Evolutionary conservation across 2,888 invertebrate species (phyloP), one percentile per base, ranked within the genome.

Genomic region (Cryptocephalus primarius): DNA sequence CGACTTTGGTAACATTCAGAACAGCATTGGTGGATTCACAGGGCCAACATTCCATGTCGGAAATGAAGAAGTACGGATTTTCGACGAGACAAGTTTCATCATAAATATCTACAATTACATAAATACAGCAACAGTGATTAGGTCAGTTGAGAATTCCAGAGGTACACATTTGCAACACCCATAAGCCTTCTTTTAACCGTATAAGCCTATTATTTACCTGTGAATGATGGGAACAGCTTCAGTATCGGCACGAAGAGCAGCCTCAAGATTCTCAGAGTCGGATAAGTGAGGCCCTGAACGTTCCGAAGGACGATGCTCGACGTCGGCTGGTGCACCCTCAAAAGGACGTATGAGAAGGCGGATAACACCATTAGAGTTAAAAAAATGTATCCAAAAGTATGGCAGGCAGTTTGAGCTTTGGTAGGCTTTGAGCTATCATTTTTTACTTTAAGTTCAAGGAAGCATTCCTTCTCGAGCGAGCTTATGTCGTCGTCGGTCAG

Each of bases 41-140:
- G 0, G 89, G 88, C 78, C 84, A 85, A 63, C 90, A 90, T 63
- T 88, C 88, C 75, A 89, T 82, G 60, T 87, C 85, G n/a, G 77
- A 74, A 9, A 88, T 79, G 63, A 80, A 79, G 65, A 88, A 91
- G 64, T 82, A 87, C 10, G 90, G 90, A 71, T 91, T 91, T 63
- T 83, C 81, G 56, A 90, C 70, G 34, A 91, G 71, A 65, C 90
- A 91, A 60, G 85, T 83, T 69, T 90, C 89, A 72, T 90, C 88
- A 60, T 91, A 89, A 39, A 82, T 76, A 65, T 83, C 88, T 79
- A 51, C 48, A 61, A 58, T 39, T 45, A 46, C 43, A 48, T 48
- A 43, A 39, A 11, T 12, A 36, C n/a, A 11, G n/a, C 12, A 36
- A 36, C 12, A 12, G 34, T 40, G 39, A 33, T 32, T 33, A 32